Evolutionary conservation across 1,140 invertebrate genomes (phyloP).

Genomic region (Euwallacea similis): DNA sequence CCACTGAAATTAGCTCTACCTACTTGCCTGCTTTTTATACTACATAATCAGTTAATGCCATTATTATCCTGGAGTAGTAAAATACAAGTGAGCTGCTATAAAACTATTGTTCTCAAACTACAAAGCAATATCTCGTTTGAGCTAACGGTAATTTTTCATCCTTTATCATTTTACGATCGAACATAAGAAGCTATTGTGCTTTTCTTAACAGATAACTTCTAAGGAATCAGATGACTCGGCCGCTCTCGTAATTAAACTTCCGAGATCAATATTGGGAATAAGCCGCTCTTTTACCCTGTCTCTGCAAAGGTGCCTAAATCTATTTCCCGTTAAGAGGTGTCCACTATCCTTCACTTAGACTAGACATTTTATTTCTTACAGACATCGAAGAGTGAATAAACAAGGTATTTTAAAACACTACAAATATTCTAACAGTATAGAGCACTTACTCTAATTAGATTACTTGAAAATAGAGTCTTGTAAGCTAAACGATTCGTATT

Average conservation of each 20-base stretch:
- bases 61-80: not conserved
- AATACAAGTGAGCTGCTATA: not conserved
- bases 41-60: not conserved
- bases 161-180: constrained; percentile 13
- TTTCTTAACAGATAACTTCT: constrained; percentile 8
- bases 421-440: not conserved
- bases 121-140: constrained; percentile 9
- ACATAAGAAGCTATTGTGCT: constrained; percentile 16
- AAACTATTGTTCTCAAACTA: not conserved
- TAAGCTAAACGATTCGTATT: no score
- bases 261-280: constrained; percentile 11
- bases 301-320: not conserved
- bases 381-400: not conserved
- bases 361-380: not conserved
- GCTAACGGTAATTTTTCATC: constrained; percentile 16
- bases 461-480: constrained; percentile 2
- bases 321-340: not conserved
- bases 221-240: constrained; percentile 8
- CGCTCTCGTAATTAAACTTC: constrained; percentile 15
- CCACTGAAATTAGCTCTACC: no score
- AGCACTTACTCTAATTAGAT: constrained; percentile 17
- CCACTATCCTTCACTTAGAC: not conserved
- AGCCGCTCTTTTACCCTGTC: not conserved
- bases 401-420: constrained; percentile 6
- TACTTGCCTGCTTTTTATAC: no score